Evolutionary conservation across 2,888 invertebrate genomes (phyloP).

Genomic region (Acanthoscelides obtectus): DNA sequence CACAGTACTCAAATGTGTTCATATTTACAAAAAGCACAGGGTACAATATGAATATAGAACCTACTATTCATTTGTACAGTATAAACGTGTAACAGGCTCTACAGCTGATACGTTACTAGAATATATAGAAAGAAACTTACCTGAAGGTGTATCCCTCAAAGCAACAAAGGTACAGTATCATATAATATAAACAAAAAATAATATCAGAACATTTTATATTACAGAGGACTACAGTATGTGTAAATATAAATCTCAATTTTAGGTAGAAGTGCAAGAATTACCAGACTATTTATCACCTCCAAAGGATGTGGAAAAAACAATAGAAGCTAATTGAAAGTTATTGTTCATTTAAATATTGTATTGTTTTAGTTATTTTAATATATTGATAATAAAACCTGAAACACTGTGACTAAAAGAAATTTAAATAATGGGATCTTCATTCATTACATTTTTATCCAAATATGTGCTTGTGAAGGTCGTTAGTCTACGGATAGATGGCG

Average conservation of each 20-base stretch:
- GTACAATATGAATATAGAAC: constrained; percentile 96
- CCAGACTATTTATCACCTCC: constrained; percentile 31
- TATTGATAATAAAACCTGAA: too few relatives aligned
- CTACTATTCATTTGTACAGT: constrained; percentile 78
- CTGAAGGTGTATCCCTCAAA: constrained; percentile 95
- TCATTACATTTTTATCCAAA: too few relatives aligned
- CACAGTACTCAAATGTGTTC: constrained; percentile 81
- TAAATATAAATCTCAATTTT: constrained; percentile 18
- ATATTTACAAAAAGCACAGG: constrained; percentile 87
- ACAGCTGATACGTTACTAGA: constrained; percentile 94
- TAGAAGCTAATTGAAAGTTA: not conserved
- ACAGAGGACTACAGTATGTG: too few relatives aligned
- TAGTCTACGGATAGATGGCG: too few relatives aligned
- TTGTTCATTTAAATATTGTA: not conserved
- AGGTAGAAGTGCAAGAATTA: constrained; percentile 36
- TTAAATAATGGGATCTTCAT: too few relatives aligned
- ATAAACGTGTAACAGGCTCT: constrained; percentile 85
- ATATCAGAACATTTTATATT: too few relatives aligned
- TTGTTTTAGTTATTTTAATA: too few relatives aligned
- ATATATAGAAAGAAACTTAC: constrained; percentile 93
- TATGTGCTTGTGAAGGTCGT: too few relatives aligned
- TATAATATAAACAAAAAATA: too few relatives aligned
- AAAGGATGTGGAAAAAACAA: not conserved
- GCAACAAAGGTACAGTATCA: constrained; percentile 65
- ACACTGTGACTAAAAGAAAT: too few relatives aligned